Evolutionary conservation across 2,797 vertebrate species (phyloP), one percentile per base, ranked within the genome.

Genomic region (Sorex maritimensis): DNA sequence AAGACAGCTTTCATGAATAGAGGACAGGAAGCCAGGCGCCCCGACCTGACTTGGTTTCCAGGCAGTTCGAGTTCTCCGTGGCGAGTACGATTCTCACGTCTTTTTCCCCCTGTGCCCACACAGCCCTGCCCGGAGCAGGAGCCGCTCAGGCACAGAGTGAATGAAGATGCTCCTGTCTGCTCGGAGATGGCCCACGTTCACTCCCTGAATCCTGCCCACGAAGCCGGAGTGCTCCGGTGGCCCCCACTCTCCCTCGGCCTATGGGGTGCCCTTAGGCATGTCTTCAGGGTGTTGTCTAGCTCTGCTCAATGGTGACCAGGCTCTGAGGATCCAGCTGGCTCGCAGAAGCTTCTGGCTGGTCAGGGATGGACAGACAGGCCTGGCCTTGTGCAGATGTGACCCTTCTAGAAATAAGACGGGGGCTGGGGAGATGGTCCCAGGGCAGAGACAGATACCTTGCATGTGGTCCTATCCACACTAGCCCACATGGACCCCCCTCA

Each of bases 241-340:
- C 46, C 71, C 55, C 30, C 74, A 88, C 67, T 75, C 38, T 55
- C 55, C 80, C 17, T 0, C 55, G 41, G 30, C 75, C 58, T 38
- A 0, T 6, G 38, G 0, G 0, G 1, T 3, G 65, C 84, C 67
- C 74, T 87, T 21, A 55, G 81, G 63, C 14, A 26, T n/a, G 46
- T 23, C 30, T 34, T 28, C 44, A n/a, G 0, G 3, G 10, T 7
- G 1, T 1, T n/a, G 68, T 23, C 55, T 5, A 0, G 13, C 19
- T 71, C 34, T 30, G 17, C 14, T 11, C 2, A 0, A 23, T n/a
- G 28, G n/a, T 24, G 80, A 87, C 75, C 55, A 65, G 34, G 17
- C 34, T 92, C 55, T 10, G 28, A 6, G 72, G 26, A 67, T 26
- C n/a, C 38, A 46, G 34, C 34, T 78, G 58, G 30, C 11, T 21